Base-by-base conservation (phyloP, 2,888 invertebrate genomes). In the Apeira syringaria region DNA sequence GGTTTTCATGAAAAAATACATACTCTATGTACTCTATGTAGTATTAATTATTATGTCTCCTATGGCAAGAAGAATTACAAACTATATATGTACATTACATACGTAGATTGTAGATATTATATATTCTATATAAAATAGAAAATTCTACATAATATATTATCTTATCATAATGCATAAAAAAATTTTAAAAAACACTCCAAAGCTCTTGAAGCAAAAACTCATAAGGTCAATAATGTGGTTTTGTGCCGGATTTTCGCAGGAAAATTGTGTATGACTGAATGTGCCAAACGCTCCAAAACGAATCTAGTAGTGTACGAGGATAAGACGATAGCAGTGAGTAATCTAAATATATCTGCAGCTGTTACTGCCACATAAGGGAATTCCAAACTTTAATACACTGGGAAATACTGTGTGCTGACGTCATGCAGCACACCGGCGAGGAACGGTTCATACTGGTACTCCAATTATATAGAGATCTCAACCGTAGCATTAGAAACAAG, bases 321-420 rank as follows among this genome's bases (percentile, higher is more conserved):
- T 13, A 3, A 12, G 0, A 3, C 24, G 8, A 9, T 24, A 24
- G 2, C 7, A 11, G 22, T 22, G 28, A 40, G 27, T 28, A 33
- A 33, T 40, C 33, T 20, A 7, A 1, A 17, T n/a, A 15, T 15
- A 4, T 15, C 15, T 3, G 9, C 24, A 25, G 34, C 29, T 17
- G 28, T 40, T 22, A 7, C 29, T 7, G 17, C 12, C 8, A 7
- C 29, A 9, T 9, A 9, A 9, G 41, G 42, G 31, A 42, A 42
- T 42, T 18, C 42, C 35, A n/a, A 25, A 24, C 18, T 25, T 41
- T 30, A 15, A 29, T 15, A 24, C 12, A 22, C 20, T 15, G 35
- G 30, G 18, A 35, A 42, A 42, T 15, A 35, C 31, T 26, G 5
- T 1, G 2, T 3, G 5, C 2, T 42, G 42, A 42, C 42, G 42